Conservation (phyloP, 2,797 vertebrate species). For the Erethizon dorsatum region DNA sequence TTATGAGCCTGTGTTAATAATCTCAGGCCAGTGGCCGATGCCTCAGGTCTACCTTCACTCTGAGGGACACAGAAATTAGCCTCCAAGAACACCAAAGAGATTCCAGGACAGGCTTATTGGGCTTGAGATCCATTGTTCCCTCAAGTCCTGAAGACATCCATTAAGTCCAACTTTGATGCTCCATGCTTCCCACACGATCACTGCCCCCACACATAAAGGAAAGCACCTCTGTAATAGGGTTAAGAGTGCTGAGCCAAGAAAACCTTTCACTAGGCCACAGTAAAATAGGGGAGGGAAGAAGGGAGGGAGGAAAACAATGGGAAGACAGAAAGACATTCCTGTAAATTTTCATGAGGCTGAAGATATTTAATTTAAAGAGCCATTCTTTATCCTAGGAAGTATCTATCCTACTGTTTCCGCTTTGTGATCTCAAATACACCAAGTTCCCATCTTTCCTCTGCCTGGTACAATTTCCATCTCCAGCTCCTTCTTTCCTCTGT, state of each 20-base stretch:
- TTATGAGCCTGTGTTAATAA: background rate
- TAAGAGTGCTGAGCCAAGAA: background rate
- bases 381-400: background rate
- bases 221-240: background rate
- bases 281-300: background rate
- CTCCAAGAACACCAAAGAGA: background rate
- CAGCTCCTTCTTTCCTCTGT: background rate
- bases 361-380: background rate
- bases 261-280: background rate
- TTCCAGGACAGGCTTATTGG: background rate
- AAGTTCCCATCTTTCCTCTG: background rate
- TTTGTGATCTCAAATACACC: background rate
- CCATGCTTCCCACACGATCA: background rate
- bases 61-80: conserved; percentile 24
- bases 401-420: background rate
- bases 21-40: background rate
- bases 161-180: background rate
- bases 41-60: background rate
- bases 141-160: background rate
- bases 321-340: background rate
- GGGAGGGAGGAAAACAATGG: background rate
- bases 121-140: background rate
- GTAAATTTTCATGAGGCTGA: background rate
- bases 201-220: background rate
- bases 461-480: background rate